A percentile compares a stretch with the other conserved stretches of the same genome.
These are phyloP conservation scores for Globia sparganii DNA, from an alignment of 2,888 invertebrate genomes.

Conservation along the genomic window DNA sequence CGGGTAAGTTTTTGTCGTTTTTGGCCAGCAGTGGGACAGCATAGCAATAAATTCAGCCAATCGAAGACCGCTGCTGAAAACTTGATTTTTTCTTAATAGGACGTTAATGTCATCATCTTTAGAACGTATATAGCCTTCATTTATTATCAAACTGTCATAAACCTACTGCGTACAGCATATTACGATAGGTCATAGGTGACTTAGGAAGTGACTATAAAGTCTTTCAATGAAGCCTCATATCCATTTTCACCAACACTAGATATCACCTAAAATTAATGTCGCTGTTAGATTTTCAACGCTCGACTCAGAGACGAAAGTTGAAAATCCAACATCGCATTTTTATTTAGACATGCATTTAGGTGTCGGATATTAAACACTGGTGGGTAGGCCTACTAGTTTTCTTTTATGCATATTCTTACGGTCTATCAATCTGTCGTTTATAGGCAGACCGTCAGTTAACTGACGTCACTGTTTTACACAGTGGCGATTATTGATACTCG, in stretches of 20 bases:
- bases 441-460: neutral
- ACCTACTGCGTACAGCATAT: slow-evolving; percentile 20
- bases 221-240: neutral
- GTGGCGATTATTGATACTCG: slow-evolving; percentile 4
- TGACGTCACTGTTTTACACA: slow-evolving; percentile 3
- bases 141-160: slow-evolving; percentile 5
- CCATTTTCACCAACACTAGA: neutral
- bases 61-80: neutral
- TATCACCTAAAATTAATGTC: neutral
- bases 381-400: neutral
- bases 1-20: too few relatives aligned
- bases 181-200: slow-evolving; percentile 21
- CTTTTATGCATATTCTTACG: slow-evolving; percentile 39
- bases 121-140: slow-evolving; percentile 1
- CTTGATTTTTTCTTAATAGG: neutral
- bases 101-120: neutral
- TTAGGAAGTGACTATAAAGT: slow-evolving; percentile 26
- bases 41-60: neutral
- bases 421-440: slow-evolving; percentile 32
- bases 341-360: neutral
- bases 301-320: neutral
- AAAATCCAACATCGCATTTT: neutral
- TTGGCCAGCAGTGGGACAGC: neutral
- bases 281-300: neutral
- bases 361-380: neutral